Evolutionary conservation across 1,140 invertebrate genomes (phyloP), one percentile per base, ranked within the genome.

Genomic region (Drosophila pachea): DNA sequence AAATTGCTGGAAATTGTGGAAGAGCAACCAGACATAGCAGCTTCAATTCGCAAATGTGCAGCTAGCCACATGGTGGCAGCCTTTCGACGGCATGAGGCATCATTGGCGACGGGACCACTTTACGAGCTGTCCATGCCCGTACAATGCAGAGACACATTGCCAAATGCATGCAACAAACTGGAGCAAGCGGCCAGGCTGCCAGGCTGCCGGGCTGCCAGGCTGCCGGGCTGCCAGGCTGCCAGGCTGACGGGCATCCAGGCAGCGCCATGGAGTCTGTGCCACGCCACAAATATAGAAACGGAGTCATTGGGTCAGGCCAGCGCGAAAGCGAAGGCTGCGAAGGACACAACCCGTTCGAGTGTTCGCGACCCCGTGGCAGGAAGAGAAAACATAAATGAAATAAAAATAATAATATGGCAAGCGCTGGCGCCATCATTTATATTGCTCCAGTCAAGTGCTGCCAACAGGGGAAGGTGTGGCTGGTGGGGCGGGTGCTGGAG

Each of bases 201-300:
- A 12, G 22, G 22, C 22, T 22, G 40, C 12, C 40, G 12, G 12
- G 12, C 40, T 12, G 40, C 0, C 40, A 42, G 11, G n/a, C 40
- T 12, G 40, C n/a, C 49, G 35, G 49, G 5, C 33, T 36, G 50
- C 78, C 22, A n/a, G n/a, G n/a, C n/a, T n/a, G 40, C n/a, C 40
- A 42, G n/a, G n/a, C 40, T n/a, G 38, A 0, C 38, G 12, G 40
- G n/a, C 40, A 42, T 11, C n/a, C 49, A 52, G 49, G 5, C 33
- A 53, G 50, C 78, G 77, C 73, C 77, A 54, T 42, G 48, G 56
- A 76, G 73, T 81, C 74, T 76, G 69, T 63, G 69, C 38, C 60
- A 68, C 43, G 50, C 33, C 49, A 36, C 62, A 68, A 73, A 73
- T 63, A 50, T 42, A 42, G 47, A 45, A 77, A 66, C 76, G 61